A percentile compares a stretch with the other conserved stretches of the same genome.
phyloP scores from a whole-genome alignment of 2,888 invertebrate species.

The Dryocosmus kuriphilus region DNA sequence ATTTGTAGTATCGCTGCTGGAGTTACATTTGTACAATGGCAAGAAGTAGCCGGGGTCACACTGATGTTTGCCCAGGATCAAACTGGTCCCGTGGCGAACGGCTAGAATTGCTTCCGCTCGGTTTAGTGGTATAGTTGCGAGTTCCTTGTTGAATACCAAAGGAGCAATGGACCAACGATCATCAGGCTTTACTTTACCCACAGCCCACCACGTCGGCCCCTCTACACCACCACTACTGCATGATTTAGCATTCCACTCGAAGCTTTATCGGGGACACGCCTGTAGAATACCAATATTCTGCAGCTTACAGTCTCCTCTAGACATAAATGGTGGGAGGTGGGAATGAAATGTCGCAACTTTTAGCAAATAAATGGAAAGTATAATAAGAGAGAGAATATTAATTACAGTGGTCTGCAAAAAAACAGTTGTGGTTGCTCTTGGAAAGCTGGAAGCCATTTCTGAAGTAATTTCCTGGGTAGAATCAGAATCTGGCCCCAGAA shows the following conservation, averaged over 20 bases:
- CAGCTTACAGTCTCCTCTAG: conserved; percentile 9
- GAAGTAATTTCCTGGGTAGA: no score
- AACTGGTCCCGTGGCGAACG: conserved; percentile 49
- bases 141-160: conserved; percentile 51
- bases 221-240: conserved; percentile 60
- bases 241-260: conserved; percentile 75
- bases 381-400: no score
- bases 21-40: not conserved
- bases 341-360: conserved; percentile 22
- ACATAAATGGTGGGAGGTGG: no score
- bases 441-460: no score
- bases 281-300: conserved; percentile 71
- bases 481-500: no score
- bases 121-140: conserved; percentile 49
- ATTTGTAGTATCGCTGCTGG: conserved; percentile 25
- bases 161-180: conserved; percentile 59
- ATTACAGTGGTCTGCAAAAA: no score
- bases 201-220: conserved; percentile 13
- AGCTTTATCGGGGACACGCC: conserved; percentile 72
- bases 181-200: conserved; percentile 64
- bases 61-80: conserved; percentile 37
- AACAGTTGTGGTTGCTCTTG: no score
- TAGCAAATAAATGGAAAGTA: conserved; percentile 8
- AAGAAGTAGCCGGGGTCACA: conserved; percentile 8
- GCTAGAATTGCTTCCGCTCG: conserved; percentile 53